Base-by-base conservation (phyloP, 2,888 invertebrate genomes). In the Coenonympha arcania region DNA sequence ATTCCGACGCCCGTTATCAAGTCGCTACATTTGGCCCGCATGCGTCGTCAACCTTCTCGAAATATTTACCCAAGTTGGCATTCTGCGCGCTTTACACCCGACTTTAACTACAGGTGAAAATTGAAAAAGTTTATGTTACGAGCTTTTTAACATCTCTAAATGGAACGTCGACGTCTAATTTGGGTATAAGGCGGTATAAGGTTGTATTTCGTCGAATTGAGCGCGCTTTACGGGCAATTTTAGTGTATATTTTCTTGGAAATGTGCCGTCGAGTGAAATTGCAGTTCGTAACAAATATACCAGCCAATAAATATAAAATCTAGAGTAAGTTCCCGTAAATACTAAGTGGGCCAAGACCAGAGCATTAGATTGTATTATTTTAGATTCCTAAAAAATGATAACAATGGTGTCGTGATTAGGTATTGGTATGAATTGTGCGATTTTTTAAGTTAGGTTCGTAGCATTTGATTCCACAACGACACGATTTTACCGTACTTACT, bases 71-170 rank as follows among this genome's bases (percentile, higher is more conserved):
- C 68, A 58, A 60, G 57, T 63, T 65, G 66, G 70, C 66, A 67
- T 69, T 66, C 69, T 69, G 42, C 48, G 40, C 75, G 68, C 76
- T 83, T 84, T 80, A 82, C 65, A 64, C 69, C 66, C 70, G 71
- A 71, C 69, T 76, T 76, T 78, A 79, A 80, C 76, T 78, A 75
- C 71, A 81, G 76, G 80, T 81, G 82, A 79, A 84, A 85, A 84
- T 85, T 85, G 80, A 82, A 85, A 85, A 85, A 82, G 79, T 84
- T 83, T 80, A 81, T 75, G 78, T 83, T 77, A 82, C 74, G 76
- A 81, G 68, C 63, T 68, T 74, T 80, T 78, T 78, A 76, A 72
- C 71, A 69, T 76, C 76, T 66, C 62, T 65, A 70, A 78, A 76
- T 66, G 74, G 67, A 69, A 71, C 66, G 68, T 66, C 62, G 59